Percentiles rank a stretch among this genome's conserved stretches.
These are phyloP conservation scores for Plagodis dolabraria DNA, from an alignment of 2,888 invertebrate genomes.

Conservation along the genomic window DNA sequence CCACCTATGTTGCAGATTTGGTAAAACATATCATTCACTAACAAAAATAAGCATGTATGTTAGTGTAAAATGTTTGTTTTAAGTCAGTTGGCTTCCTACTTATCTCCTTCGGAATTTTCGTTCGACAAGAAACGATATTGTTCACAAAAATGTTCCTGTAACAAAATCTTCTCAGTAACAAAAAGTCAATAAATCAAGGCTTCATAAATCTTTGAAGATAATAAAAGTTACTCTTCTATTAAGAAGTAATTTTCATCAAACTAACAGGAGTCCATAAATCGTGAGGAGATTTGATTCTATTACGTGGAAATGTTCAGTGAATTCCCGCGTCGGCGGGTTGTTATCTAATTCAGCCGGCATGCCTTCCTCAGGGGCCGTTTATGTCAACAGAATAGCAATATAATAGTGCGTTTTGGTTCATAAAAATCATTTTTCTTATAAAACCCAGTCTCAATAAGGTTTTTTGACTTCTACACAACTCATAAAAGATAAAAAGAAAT, in stretches of 20 bases:
- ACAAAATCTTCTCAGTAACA: too few relatives aligned
- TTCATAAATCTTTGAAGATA: too few relatives aligned
- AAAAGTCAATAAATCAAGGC: too few relatives aligned
- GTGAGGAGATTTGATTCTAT: constrained; percentile 40
- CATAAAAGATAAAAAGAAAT: neutral
- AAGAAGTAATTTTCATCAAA: constrained; percentile 22
- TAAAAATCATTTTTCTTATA: constrained; percentile 8
- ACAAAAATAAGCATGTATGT: too few relatives aligned
- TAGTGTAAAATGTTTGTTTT: too few relatives aligned
- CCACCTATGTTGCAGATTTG: too few relatives aligned
- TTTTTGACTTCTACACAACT: neutral
- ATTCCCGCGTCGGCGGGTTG: constrained; percentile 43
- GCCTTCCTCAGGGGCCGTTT: constrained; percentile 38
- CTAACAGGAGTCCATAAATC: constrained; percentile 33
- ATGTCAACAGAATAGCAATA: constrained; percentile 45
- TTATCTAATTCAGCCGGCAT: constrained; percentile 48
- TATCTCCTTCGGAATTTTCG: too few relatives aligned
- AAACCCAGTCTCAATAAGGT: constrained; percentile 1
- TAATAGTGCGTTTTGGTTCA: constrained; percentile 36
- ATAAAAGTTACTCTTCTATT: constrained; percentile 15
- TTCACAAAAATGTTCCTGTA: too few relatives aligned
- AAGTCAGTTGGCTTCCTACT: too few relatives aligned
- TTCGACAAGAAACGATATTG: too few relatives aligned
- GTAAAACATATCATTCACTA: too few relatives aligned
- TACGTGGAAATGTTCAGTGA: constrained; percentile 43